Percentiles rank a stretch among this genome's conserved stretches.
Conservation (phyloP, 1,140 invertebrate species). For the Brachionus asplanchnoidis region DNA sequence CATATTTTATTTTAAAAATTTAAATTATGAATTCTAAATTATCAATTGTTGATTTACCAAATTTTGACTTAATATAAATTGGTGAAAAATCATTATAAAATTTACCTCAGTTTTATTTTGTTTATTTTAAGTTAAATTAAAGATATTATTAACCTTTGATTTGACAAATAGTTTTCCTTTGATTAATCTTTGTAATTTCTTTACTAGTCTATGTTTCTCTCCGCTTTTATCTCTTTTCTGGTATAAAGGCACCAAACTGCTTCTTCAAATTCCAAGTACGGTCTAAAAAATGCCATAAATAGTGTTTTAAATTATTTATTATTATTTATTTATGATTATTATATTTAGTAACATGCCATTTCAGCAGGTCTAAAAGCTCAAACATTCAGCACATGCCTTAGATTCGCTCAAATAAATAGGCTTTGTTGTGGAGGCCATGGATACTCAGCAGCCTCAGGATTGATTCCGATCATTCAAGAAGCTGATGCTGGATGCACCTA, state of each 20-base stretch:
- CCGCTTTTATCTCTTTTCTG: too few species aligned
- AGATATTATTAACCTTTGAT: too few species aligned
- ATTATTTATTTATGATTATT: too few species aligned
- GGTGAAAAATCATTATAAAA: not conserved
- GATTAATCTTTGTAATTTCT: too few species aligned
- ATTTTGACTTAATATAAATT: not conserved
- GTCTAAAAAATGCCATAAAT: too few species aligned
- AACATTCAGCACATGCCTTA: conserved; percentile 67
- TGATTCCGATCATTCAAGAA: conserved; percentile 74
- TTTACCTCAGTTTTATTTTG: not conserved
- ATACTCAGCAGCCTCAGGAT: conserved; percentile 76
- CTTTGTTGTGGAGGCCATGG: conserved; percentile 87
- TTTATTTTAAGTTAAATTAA: not conserved
- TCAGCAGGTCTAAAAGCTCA: conserved; percentile 85
- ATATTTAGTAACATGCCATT: conserved; percentile 72
- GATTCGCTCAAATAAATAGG: conserved; percentile 71
- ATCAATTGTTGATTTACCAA: not conserved
- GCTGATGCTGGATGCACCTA: conserved; percentile 82
- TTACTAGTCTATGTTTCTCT: too few species aligned
- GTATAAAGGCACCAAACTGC: too few species aligned
- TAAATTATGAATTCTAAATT: not conserved
- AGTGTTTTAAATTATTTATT: too few species aligned
- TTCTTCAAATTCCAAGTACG: too few species aligned
- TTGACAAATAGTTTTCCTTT: too few species aligned
- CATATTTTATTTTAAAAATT: not conserved